Evolutionary conservation across 1,140 invertebrate species (phyloP).

Genomic region (Pseudoatta argentina): DNA sequence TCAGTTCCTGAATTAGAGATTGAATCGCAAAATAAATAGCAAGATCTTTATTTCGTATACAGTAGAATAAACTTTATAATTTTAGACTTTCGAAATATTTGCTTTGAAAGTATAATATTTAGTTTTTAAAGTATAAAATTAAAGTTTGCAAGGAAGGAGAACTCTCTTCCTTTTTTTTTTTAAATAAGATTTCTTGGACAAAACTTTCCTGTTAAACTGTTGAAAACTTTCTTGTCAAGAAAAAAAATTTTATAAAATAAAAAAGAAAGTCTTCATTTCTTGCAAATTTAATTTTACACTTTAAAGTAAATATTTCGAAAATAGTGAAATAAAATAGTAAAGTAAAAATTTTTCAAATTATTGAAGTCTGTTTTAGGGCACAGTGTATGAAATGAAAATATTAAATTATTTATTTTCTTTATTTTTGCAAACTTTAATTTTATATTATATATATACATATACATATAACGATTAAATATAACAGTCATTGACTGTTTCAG

Average conservation of each 20-base stretch:
- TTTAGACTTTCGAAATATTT: neutral
- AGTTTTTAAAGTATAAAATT: neutral
- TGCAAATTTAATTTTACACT: too few species aligned
- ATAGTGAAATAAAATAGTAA: too few species aligned
- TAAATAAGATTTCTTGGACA: neutral
- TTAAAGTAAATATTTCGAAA: too few species aligned
- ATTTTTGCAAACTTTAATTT: too few species aligned
- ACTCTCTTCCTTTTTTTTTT: neutral
- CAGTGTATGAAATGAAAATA: too few species aligned
- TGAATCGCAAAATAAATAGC: slow-evolving; percentile 1
- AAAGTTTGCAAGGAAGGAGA: neutral
- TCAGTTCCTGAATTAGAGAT: neutral
- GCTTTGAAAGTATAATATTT: neutral
- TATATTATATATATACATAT: too few species aligned
- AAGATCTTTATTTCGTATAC: neutral
- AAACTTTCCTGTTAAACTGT: neutral
- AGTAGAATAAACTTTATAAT: neutral
- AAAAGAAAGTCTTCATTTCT: too few species aligned
- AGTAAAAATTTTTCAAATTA: too few species aligned
- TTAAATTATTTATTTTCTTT: too few species aligned
- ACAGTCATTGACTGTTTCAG: neutral
- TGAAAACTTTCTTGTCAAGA: neutral
- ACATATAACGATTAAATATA: neutral
- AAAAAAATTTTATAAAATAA: neutral
- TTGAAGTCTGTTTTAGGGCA: too few species aligned